phyloP scores from a whole-genome alignment of 1,140 invertebrate genomes.

The Sarcophaga peregrina region DNA sequence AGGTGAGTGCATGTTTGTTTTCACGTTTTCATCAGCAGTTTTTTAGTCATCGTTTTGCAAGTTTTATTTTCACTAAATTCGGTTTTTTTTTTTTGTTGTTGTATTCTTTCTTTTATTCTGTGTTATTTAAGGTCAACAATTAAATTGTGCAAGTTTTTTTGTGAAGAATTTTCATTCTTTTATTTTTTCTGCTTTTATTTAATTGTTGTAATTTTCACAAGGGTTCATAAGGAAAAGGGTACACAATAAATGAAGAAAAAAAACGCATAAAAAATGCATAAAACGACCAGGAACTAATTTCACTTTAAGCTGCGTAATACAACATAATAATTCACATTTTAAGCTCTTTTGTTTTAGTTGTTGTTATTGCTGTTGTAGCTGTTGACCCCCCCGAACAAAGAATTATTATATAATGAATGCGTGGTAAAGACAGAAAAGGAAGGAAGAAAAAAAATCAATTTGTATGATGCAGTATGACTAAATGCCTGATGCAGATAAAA shows the following conservation, averaged over 20 bases:
- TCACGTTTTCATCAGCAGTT: background rate
- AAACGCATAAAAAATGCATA: too few species aligned
- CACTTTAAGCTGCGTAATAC: background rate
- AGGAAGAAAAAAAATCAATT: too few species aligned
- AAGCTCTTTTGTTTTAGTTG: background rate
- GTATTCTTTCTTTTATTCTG: too few species aligned
- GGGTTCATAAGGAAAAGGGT: conserved; percentile 13
- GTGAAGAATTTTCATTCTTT: background rate
- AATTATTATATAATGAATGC: background rate
- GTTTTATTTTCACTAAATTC: too few species aligned
- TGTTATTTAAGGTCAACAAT: background rate
- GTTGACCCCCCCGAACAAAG: background rate
- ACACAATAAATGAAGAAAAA: background rate
- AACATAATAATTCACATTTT: background rate
- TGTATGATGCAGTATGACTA: too few species aligned
- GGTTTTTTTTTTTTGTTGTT: too few species aligned
- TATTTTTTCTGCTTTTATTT: conserved; percentile 1
- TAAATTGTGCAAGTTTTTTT: conserved; percentile 1
- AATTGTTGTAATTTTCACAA: conserved; percentile 38
- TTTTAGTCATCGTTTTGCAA: too few species aligned
- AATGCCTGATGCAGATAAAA: too few species aligned
- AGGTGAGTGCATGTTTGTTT: background rate
- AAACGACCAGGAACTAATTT: background rate
- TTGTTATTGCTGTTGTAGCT: background rate
- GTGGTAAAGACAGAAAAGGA: too few species aligned